These are phyloP conservation scores for Pseudorhiza aurosa DNA, from an alignment of 30 jellyfish, hydroid and myxozoan genomes.

Conservation along the genomic window DNA sequence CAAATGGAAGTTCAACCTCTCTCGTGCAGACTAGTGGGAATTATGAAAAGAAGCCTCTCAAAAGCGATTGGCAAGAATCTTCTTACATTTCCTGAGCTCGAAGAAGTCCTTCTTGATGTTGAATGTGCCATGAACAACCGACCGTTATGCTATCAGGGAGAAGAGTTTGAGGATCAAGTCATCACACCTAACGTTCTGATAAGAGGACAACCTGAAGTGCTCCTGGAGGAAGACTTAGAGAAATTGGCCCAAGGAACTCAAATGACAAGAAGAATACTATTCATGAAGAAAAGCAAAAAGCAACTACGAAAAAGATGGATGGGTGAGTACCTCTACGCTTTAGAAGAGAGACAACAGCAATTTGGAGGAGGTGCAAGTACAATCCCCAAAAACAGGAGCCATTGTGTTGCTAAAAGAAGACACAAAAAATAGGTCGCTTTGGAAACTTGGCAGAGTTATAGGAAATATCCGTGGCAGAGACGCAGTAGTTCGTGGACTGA, in stretches of 20 bases:
- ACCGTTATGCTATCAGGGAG: conserved; percentile 46
- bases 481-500: conserved; percentile 59
- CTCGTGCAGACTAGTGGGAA: conserved; percentile 56
- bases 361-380: conserved; percentile 23
- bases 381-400: conserved; percentile 45
- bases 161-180: conserved; percentile 55
- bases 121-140: conserved; percentile 61
- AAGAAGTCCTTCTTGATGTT: conserved; percentile 56
- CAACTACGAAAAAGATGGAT: conserved; percentile 36
- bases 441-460: conserved; percentile 66
- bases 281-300: conserved; percentile 40
- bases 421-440: conserved; percentile 58
- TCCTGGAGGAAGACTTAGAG: conserved; percentile 53
- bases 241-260: conserved; percentile 35
- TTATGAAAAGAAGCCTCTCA: conserved; percentile 53
- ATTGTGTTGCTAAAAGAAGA: conserved; percentile 67
- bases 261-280: conserved; percentile 34
- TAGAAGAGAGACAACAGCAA: conserved; percentile 62
- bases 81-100: conserved; percentile 52
- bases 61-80: conserved; percentile 54
- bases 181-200: conserved; percentile 58
- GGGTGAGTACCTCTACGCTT: conserved; percentile 63
- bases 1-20: conserved; percentile 59
- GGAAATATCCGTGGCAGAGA: conserved; percentile 47
- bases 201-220: conserved; percentile 54